A percentile compares a stretch with the other conserved stretches of the same genome.
Conservation (phyloP, 2,113 vertebrate genomes). For the Onychostoma macrolepis region DNA sequence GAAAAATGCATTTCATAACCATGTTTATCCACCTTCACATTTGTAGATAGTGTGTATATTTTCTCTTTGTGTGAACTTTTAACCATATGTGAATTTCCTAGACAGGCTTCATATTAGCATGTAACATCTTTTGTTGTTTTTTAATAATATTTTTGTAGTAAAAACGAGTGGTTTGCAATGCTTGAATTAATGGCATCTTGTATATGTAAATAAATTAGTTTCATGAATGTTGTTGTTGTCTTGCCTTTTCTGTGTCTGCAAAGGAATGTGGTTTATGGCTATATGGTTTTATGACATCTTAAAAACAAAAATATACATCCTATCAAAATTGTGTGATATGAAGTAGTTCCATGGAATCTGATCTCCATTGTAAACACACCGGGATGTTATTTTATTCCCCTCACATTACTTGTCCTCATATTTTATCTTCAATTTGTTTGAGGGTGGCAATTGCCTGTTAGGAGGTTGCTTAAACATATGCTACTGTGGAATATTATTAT, state of each 20-base stretch:
- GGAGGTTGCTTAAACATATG: no score
- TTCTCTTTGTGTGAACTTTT: conserved; percentile 20
- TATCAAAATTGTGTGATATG: background rate
- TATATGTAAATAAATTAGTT: conserved; percentile 33
- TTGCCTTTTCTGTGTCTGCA: background rate
- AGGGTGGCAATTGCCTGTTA: no score
- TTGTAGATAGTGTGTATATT: conserved; percentile 26
- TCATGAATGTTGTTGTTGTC: background rate
- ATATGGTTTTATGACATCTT: background rate
- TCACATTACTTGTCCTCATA: background rate
- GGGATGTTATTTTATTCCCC: background rate
- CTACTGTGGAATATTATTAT: no score
- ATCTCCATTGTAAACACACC: background rate
- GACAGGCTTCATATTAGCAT: background rate
- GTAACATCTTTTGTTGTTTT: background rate
- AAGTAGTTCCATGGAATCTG: background rate
- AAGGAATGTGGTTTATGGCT: background rate
- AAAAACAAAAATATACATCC: background rate
- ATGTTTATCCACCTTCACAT: conserved; percentile 8
- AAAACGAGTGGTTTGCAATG: conserved; percentile 4
- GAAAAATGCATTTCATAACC: conserved; percentile 20
- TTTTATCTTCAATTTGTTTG: background rate
- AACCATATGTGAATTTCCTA: background rate
- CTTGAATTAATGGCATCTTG: background rate
- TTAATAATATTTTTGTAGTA: conserved; percentile 32